Evolutionary conservation across 2,797 vertebrate species (phyloP).

Genomic region (Pangasius djambal): DNA sequence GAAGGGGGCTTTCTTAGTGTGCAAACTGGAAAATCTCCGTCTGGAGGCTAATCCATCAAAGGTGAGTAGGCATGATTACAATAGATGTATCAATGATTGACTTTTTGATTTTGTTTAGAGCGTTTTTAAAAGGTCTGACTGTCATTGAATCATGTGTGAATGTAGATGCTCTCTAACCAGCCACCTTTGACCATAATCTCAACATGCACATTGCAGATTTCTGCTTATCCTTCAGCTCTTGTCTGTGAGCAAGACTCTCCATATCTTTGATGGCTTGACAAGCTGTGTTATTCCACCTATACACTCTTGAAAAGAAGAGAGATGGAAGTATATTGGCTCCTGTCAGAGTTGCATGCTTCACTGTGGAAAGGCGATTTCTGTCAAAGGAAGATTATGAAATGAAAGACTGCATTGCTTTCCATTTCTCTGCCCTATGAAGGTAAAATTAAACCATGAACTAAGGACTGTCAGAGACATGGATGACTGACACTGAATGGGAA

Average conservation of each 20-base stretch:
- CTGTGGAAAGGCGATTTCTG: conserved; percentile 45
- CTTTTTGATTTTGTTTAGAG: neutral
- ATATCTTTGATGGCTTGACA: conserved; percentile 49
- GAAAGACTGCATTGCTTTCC: conserved; percentile 49
- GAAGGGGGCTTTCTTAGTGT: neutral
- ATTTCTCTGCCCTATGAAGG: conserved; percentile 36
- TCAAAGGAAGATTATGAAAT: conserved; percentile 43
- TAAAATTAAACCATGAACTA: conserved; percentile 34
- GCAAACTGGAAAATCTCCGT: neutral
- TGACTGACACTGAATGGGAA: conserved; percentile 35
- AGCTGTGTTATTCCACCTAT: conserved; percentile 40
- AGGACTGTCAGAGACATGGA: conserved; percentile 8
- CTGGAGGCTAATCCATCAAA: neutral
- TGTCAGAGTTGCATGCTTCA: conserved; percentile 37
- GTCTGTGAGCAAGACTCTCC: conserved; percentile 38
- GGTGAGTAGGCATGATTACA: neutral
- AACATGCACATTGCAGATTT: conserved; percentile 19
- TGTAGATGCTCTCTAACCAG: neutral
- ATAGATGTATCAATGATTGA: neutral
- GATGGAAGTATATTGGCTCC: conserved; percentile 47
- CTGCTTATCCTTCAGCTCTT: conserved; percentile 40
- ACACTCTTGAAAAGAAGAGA: conserved; percentile 48
- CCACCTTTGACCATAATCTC: conserved; percentile 24
- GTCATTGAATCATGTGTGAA: conserved; percentile 25
- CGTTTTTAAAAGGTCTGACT: neutral